These are phyloP conservation scores for Anodontia alba DNA, from an alignment of 2,888 invertebrate species.

Conservation along the genomic window DNA sequence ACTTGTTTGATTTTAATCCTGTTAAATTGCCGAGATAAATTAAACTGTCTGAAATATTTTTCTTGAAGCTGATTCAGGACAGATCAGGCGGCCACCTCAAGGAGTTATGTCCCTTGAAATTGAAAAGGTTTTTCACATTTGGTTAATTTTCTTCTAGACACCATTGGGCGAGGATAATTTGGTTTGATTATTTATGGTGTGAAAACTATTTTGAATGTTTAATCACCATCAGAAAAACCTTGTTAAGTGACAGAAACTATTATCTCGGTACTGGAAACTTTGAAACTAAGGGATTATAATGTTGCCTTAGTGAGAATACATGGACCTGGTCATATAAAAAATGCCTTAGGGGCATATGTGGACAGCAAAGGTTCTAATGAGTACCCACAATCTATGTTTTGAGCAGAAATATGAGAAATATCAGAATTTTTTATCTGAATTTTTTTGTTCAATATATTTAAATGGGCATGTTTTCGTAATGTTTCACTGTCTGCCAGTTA, in stretches of 20 bases:
- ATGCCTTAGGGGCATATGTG: no score
- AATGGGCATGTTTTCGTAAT: no score
- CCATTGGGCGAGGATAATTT: slow-evolving; percentile 7
- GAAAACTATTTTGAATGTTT: slow-evolving; percentile 11
- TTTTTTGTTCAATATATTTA: no score
- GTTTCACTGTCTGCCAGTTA: no score
- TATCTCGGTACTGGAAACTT: neutral
- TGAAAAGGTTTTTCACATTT: slow-evolving; percentile 6
- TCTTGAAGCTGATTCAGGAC: neutral
- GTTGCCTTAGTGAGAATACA: no score
- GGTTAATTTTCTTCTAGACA: neutral
- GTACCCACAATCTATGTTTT: no score
- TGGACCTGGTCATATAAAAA: no score
- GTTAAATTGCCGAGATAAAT: slow-evolving; percentile 17
- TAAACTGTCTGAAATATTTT: slow-evolving; percentile 12
- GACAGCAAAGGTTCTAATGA: no score
- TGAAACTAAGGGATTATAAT: neutral
- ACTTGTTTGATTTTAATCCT: slow-evolving; percentile 11
- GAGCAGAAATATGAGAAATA: no score
- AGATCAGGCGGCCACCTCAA: neutral
- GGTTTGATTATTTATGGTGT: slow-evolving; percentile 14
- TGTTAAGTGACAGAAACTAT: slow-evolving; percentile 16
- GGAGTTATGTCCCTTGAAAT: slow-evolving; percentile 7
- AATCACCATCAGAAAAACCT: neutral
- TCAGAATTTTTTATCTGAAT: no score